Conservation (phyloP, 2,797 vertebrate species). For the Pseudomugil gertrudae region DNA sequence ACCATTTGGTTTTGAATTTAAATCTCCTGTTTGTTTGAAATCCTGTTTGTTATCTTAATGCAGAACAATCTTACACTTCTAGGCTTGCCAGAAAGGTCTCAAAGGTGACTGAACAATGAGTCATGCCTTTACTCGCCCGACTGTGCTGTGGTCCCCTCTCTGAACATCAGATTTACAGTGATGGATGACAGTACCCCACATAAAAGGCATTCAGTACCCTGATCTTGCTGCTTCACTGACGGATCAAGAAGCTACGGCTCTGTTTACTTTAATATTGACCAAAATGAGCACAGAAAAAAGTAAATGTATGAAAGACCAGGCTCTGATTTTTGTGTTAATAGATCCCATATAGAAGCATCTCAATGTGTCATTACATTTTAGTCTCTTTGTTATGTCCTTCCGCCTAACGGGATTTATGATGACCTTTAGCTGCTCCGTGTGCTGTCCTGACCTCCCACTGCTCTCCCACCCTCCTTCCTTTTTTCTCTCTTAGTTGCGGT, state of each 20-base stretch:
- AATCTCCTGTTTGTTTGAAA: not conserved
- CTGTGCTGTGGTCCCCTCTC: slow-evolving; percentile 1
- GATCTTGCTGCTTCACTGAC: not conserved
- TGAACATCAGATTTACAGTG: not conserved
- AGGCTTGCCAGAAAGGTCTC: not conserved
- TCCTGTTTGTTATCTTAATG: not conserved
- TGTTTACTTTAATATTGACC: not conserved
- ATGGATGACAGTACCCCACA: not conserved
- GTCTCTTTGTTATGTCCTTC: slow-evolving; percentile 9
- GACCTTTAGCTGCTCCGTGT: slow-evolving; percentile 36
- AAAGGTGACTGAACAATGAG: not conserved
- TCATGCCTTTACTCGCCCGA: not conserved
- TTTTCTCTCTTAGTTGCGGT: slow-evolving; percentile 71
- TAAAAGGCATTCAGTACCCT: slow-evolving; percentile 1
- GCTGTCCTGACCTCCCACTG: slow-evolving; percentile 1
- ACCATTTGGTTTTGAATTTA: not conserved
- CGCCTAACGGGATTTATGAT: slow-evolving; percentile 18
- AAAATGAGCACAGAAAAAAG: not conserved
- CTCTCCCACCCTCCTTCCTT: not conserved
- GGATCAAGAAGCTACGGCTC: not conserved
- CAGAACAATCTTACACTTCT: not conserved
- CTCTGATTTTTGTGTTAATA: not conserved
- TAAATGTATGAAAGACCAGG: not conserved
- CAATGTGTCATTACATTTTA: slow-evolving; percentile 13
- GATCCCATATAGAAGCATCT: slow-evolving; percentile 7